Evolutionary conservation across 2,113 vertebrate species (phyloP).

Genomic region (Microcebus murinus): DNA sequence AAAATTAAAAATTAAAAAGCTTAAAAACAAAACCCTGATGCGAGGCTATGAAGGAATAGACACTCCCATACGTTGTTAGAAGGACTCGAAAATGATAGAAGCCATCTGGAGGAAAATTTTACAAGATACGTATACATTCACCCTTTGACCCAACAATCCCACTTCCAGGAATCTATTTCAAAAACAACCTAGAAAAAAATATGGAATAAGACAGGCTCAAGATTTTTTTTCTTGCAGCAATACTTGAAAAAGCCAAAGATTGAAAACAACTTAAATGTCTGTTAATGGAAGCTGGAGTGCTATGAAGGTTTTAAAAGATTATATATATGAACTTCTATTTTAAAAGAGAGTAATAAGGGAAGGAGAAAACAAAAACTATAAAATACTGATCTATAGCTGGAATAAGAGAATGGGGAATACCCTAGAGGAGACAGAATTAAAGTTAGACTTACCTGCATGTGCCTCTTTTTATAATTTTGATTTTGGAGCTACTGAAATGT

Average conservation of each 20-base stretch:
- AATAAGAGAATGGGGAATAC: neutral
- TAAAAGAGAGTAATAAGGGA: neutral
- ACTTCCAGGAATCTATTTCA: neutral
- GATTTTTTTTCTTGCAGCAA: neutral
- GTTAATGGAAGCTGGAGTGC: neutral
- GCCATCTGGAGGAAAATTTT: neutral
- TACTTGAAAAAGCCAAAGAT: neutral
- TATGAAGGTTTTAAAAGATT: neutral
- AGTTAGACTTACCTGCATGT: neutral
- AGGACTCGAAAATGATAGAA: neutral
- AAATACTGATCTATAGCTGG: neutral
- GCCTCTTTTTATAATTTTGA: neutral
- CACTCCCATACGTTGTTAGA: neutral
- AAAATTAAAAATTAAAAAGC: neutral
- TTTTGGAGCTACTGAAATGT: neutral
- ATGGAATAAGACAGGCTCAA: neutral
- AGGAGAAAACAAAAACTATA: neutral
- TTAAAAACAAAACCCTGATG: neutral
- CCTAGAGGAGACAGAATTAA: neutral
- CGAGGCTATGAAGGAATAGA: neutral
- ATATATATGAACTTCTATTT: neutral
- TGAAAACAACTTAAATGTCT: neutral
- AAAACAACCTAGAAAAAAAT: neutral
- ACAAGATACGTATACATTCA: neutral
- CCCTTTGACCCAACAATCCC: neutral